phyloP scores from a whole-genome alignment of 2,888 invertebrate genomes.

The Phragmatobia fuliginosa region DNA sequence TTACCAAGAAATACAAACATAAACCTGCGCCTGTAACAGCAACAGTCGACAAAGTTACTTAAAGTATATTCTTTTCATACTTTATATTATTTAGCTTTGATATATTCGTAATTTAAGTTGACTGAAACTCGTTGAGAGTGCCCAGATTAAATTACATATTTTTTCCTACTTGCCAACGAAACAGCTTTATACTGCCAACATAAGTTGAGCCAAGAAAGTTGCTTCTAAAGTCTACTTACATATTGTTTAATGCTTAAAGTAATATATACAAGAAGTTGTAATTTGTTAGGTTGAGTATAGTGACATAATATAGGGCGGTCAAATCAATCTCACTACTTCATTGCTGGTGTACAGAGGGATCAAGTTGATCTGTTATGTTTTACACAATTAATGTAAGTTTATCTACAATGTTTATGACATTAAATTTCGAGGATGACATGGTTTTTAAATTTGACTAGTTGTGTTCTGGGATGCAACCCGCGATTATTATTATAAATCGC shows the following conservation, averaged over 20 bases:
- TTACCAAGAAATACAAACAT: conserved; percentile 27
- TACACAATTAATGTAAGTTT: background rate
- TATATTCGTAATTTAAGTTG: conserved; percentile 85
- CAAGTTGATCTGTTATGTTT: too few relatives aligned
- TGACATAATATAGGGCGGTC: background rate
- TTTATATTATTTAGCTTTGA: conserved; percentile 84
- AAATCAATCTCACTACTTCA: background rate
- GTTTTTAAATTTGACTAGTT: too few relatives aligned
- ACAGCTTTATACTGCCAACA: conserved; percentile 72
- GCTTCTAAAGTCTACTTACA: background rate
- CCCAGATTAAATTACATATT: conserved; percentile 80
- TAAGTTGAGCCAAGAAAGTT: conserved; percentile 33
- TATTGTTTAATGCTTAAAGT: background rate
- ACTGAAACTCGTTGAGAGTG: conserved; percentile 78
- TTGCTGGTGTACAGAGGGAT: background rate
- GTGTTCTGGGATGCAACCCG: too few relatives aligned
- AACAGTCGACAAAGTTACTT: conserved; percentile 71
- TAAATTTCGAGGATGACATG: background rate
- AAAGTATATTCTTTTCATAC: conserved; percentile 75
- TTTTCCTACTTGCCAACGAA: conserved; percentile 67
- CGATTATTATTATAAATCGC: too few relatives aligned
- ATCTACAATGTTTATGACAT: background rate
- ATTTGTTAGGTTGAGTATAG: background rate
- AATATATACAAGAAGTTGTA: too few relatives aligned
- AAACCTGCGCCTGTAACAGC: conserved; percentile 52